Base-by-base conservation (phyloP, 2,113 vertebrate species). In the Campylomormyrus tamandua region DNA sequence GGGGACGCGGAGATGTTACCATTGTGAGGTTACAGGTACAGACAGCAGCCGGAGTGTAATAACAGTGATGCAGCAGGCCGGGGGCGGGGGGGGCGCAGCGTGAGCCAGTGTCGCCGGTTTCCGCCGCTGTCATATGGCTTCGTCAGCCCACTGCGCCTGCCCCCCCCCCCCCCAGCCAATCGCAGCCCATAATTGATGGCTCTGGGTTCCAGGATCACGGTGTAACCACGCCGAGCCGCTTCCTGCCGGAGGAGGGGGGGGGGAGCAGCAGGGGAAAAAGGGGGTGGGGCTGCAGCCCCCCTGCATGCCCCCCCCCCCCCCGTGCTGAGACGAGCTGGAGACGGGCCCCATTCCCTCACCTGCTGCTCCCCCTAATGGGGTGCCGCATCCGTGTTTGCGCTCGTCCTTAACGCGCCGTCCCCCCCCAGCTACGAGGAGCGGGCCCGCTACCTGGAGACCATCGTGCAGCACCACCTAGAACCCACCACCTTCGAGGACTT, bases 401-500 rank as follows among this genome's bases (percentile, higher is more conserved):
- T 95, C 35, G 58, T 92, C 96, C 98, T 99, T 99, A 96, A 98
- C 96, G 93, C 92, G 92, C 90, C 10, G 93, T n/a, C 62, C 62
- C 50, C 50, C 66, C 93, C 93, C 95, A 99, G 98, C 95, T 99
- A 99, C 35, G 98, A 99, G 92, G 98, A 99, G 92, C 95, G 98
- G 93, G 97, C 98, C 9, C 95, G 98, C 10, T 99, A 99, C 94
- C 95, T 99, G 89, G 98, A 99, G 91, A 98, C 97, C 53, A 99
- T 99, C 83, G 97, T 98, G 88, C 97, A 98, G 94, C 97, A 99
- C 93, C 98, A 99, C 93, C 96, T 97, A 94, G 98, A 99, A 89
- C 97, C 97, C 49, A 98, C 97, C 83, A 98, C 98, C 0, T 99
- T 99, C 92, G 98, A 99, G 94, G 98, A 99, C 93, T 99, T 98